Percentiles rank a stretch among this genome's conserved stretches.
phyloP scores from a whole-genome alignment of 1,140 invertebrate genomes.

The Vanessa tameamea region DNA sequence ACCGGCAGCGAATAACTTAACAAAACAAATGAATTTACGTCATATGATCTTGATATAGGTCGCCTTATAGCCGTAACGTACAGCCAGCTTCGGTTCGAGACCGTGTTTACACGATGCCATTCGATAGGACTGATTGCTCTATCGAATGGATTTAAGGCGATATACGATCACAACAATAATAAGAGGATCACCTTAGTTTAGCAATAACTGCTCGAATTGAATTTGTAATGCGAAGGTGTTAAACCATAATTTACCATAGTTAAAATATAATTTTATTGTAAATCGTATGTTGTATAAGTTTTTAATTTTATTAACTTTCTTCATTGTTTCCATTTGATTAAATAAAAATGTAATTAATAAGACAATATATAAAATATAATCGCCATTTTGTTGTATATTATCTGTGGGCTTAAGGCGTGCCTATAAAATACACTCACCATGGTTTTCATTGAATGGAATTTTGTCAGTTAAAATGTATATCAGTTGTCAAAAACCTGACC shows the following conservation, averaged over 20 bases:
- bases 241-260: background rate
- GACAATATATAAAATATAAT: too few relatives aligned
- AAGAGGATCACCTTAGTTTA: background rate
- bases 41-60: background rate
- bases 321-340: too few relatives aligned
- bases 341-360: too few relatives aligned
- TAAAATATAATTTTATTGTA: background rate
- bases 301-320: too few relatives aligned
- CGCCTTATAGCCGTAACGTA: background rate
- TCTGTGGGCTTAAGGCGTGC: too few relatives aligned
- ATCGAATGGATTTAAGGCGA: slow-evolving; percentile 7
- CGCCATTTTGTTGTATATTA: too few relatives aligned
- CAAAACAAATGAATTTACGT: background rate
- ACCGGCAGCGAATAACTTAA: slow-evolving; percentile 3
- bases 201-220: background rate
- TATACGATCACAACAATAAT: slow-evolving; percentile 4
- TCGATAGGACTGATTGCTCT: slow-evolving; percentile 5
- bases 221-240: background rate
- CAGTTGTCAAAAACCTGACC: too few relatives aligned
- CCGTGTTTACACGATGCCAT: slow-evolving; percentile 19
- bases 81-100: background rate
- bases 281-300: background rate
- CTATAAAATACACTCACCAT: too few relatives aligned
- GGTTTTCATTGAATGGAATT: too few relatives aligned
- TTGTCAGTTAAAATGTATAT: too few relatives aligned